Evolutionary conservation across 2,888 invertebrate genomes (phyloP).

Genomic region (Nebria salina): DNA sequence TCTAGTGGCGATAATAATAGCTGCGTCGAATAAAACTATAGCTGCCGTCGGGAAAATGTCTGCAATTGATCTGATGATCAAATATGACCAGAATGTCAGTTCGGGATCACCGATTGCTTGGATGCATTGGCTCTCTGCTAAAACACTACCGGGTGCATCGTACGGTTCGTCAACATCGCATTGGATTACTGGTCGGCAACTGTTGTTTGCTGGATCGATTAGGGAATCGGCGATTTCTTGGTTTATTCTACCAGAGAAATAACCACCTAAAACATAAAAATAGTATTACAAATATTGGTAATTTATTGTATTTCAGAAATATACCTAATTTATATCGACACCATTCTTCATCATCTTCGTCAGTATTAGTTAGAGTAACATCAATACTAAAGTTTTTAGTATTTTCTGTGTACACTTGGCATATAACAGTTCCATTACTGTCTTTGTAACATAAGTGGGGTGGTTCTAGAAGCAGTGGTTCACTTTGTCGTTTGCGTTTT

Average conservation of each 20-base stretch:
- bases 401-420: conserved; percentile 71
- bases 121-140: conserved; percentile 75
- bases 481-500: conserved; percentile 36
- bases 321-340: conserved; percentile 74
- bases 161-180: conserved; percentile 79
- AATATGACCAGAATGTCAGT: conserved; percentile 76
- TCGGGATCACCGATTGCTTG: conserved; percentile 71
- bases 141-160: conserved; percentile 71
- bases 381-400: conserved; percentile 66
- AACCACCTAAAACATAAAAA: conserved; percentile 60
- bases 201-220: conserved; percentile 56
- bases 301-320: background rate
- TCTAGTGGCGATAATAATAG: conserved; percentile 83
- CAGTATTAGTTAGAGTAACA: conserved; percentile 64
- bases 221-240: conserved; percentile 58
- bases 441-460: conserved; percentile 70
- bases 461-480: conserved; percentile 35
- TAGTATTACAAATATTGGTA: background rate
- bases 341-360: conserved; percentile 66
- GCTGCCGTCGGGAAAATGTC: conserved; percentile 82
- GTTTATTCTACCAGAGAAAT: conserved; percentile 72
- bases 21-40: conserved; percentile 75
- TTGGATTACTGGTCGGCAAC: conserved; percentile 74
- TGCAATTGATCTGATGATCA: conserved; percentile 74
- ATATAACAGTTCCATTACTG: conserved; percentile 58